Evolutionary conservation across 2,113 vertebrate genomes (phyloP), one percentile per base, ranked within the genome.

Genomic region (Ceratotherium simum): DNA sequence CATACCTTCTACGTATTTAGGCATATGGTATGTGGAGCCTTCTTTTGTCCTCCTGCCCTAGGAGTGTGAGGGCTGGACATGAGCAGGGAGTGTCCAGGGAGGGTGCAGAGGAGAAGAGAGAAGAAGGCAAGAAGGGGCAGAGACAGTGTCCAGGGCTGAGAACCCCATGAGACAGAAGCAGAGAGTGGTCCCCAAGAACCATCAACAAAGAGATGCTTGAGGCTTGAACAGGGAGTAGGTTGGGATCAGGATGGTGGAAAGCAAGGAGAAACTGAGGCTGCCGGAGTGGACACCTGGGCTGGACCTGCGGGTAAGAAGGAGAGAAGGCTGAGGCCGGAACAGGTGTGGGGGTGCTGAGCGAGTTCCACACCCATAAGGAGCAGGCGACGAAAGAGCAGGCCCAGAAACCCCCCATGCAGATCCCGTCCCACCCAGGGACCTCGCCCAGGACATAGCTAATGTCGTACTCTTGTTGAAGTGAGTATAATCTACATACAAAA

Each of bases 321-420:
- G 72, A 85, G 20, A 23, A 13, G 16, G 25, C 42, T 70, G 64
- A 82, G 78, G 39, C 60, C 18, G 10, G 46, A 64, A 11, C 23
- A 9, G 33, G 39, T 2, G 4, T 31, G n/a, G 42, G 56, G 72
- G 31, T 4, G 1, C 70, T 10, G 2, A 27, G 62, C 4, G 1
- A 31, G 21, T 75, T 69, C 23, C 6, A 27, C 1, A 20, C 9
- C 93, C 69, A 20, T 27, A n/a, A 46, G 27, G 39, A 62, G 23
- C 16, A 8, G 54, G 8, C 1, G 20, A 29, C 6, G 27, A 67
- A 60, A 46, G 56, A 69, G 42, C 12, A 25, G 42, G 10, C 51
- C 10, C 75, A 51, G 42, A 48, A n/a, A 46, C 5, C 1, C 1
- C 39, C 33, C 21, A 39, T 5, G 10, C 51, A 39, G 72, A 83